phyloP scores from a whole-genome alignment of 2,888 invertebrate genomes.

The Pandemis cinnamomeana region DNA sequence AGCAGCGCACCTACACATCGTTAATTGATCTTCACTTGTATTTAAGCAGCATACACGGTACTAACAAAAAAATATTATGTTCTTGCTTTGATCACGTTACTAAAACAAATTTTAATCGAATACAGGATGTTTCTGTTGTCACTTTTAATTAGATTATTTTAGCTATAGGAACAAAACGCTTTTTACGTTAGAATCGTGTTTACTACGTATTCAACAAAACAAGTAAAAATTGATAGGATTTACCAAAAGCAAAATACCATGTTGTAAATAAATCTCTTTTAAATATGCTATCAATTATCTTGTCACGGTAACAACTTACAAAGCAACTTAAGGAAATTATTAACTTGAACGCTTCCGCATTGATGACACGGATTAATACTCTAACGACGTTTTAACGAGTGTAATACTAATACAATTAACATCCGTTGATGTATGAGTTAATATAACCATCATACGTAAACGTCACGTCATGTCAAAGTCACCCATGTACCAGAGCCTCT shows the following conservation, averaged over 20 bases:
- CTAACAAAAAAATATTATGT: neutral
- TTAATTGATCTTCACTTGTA: neutral
- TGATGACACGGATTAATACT: slow-evolving; percentile 36
- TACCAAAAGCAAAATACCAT: neutral
- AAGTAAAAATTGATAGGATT: neutral
- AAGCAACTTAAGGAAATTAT: slow-evolving; percentile 20
- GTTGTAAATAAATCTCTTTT: slow-evolving; percentile 3
- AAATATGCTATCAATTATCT: slow-evolving; percentile 1
- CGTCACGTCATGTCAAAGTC: neutral
- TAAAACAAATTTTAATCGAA: too few species aligned
- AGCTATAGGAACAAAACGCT: too few species aligned
- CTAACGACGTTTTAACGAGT: slow-evolving; percentile 36
- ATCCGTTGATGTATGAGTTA: slow-evolving; percentile 22
- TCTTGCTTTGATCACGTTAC: too few species aligned
- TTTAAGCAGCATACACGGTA: neutral
- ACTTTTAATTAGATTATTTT: too few species aligned
- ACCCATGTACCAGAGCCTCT: neutral
- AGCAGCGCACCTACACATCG: neutral
- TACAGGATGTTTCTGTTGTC: too few species aligned
- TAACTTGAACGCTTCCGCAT: slow-evolving; percentile 30
- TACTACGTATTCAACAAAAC: neutral
- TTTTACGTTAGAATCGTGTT: too few species aligned
- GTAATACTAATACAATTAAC: slow-evolving; percentile 31
- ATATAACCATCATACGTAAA: neutral
- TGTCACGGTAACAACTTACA: slow-evolving; percentile 5